Evolutionary conservation across 2,113 vertebrate genomes (phyloP).

Genomic region (Pithys albifrons): DNA sequence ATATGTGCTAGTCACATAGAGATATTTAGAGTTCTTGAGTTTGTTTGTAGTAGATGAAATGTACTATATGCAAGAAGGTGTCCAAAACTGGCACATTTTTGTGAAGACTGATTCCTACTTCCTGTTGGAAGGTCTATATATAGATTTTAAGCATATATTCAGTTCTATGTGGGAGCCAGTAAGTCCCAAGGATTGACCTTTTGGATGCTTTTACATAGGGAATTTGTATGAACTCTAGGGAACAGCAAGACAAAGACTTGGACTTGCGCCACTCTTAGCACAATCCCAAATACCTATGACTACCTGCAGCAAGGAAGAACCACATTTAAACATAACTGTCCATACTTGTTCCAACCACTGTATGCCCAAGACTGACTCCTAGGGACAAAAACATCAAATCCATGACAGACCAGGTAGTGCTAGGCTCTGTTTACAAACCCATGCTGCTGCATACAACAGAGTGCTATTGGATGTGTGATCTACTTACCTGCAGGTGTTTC

Average conservation of each 20-base stretch:
- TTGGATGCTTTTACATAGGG: not conserved
- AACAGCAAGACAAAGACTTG: not conserved
- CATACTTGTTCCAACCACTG: not conserved
- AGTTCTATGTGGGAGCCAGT: not conserved
- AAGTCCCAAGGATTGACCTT: not conserved
- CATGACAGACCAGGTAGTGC: not conserved
- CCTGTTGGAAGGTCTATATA: not conserved
- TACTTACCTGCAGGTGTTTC: not conserved
- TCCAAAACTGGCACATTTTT: not conserved
- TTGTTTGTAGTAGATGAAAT: not conserved
- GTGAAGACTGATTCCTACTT: not conserved
- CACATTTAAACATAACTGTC: not conserved
- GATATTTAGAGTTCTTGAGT: not conserved
- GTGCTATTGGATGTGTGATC: not conserved
- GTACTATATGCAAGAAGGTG: not conserved
- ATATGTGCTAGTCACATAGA: not conserved
- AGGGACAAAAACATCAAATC: not conserved
- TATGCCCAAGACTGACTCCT: not conserved
- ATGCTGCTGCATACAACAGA: not conserved
- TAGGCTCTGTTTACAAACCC: not conserved
- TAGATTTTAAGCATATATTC: not conserved
- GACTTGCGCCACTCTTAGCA: not conserved
- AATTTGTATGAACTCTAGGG: not conserved
- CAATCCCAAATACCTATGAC: not conserved
- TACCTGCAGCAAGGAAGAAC: not conserved